phyloP scores from a whole-genome alignment of 1,140 invertebrate species.

The Drosophila bocki region DNA sequence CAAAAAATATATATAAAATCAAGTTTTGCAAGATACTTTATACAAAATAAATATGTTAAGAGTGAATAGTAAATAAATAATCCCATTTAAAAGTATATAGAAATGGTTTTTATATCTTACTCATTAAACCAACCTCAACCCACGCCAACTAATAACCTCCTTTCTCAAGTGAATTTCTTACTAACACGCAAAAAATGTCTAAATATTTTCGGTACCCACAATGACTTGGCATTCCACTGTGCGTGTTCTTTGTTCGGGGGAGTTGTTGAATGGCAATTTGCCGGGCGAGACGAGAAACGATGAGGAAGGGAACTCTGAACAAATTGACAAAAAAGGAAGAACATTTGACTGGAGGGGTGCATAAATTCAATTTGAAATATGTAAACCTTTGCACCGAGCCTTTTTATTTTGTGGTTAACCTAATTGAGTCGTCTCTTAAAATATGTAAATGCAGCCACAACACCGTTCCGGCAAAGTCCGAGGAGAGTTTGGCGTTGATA shows the following conservation, averaged over 20 bases:
- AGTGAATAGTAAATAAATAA: neutral
- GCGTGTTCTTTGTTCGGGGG: slow-evolving; percentile 38
- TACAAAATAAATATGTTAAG: neutral
- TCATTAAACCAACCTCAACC: neutral
- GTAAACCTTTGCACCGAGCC: slow-evolving; percentile 71
- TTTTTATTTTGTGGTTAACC: slow-evolving; percentile 81
- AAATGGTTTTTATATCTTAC: neutral
- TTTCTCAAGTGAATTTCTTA: neutral
- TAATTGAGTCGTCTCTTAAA: slow-evolving; percentile 83
- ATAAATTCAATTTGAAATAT: slow-evolving; percentile 84
- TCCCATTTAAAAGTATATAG: neutral
- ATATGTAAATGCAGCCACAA: slow-evolving; percentile 71
- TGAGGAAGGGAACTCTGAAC: slow-evolving; percentile 20
- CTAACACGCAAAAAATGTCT: slow-evolving; percentile 26
- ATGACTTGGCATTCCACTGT: slow-evolving; percentile 49
- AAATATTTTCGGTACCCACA: slow-evolving; percentile 38
- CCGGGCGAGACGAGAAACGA: slow-evolving; percentile 25
- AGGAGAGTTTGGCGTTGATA: slow-evolving; percentile 31
- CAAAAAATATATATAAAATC: neutral
- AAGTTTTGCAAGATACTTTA: neutral
- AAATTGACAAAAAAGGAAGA: slow-evolving; percentile 46
- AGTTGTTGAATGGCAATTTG: slow-evolving; percentile 45
- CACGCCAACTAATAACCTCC: slow-evolving; percentile 6
- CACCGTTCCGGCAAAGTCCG: slow-evolving; percentile 8
- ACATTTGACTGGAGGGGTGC: slow-evolving; percentile 73